Base-by-base conservation (phyloP, 2,113 vertebrate genomes). In the Alethe diademata region DNA sequence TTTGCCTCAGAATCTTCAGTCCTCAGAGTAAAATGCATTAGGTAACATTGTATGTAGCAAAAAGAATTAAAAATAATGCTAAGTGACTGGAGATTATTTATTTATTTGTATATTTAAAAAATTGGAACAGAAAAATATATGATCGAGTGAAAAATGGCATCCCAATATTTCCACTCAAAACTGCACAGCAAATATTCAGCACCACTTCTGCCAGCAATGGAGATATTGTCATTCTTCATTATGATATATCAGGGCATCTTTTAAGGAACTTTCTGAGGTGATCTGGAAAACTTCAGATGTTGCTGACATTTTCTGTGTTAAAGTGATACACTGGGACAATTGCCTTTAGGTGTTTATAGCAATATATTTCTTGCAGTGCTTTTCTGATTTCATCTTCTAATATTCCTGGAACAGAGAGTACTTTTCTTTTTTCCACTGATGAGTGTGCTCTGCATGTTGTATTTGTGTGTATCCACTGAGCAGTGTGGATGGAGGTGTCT, bases 301-400 rank as follows among this genome's bases (percentile, higher is more conserved):
- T 92, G 57, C 78, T 88, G 79, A 65, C 50, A 18, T 88, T 82
- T 91, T 88, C 79, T 57, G 22, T 79, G 75, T 88, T 82, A 36
- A 65, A 67, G 45, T 69, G 88, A 90, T 72, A 67, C 19, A 86
- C 57, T 57, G 75, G 40, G 83, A 86, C 74, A 82, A 67, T 65
- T 82, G 71, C 40, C 62, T 90, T 40, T 78, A 71, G 74, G 33
- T 88, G 25, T 88, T 51, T 60, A 56, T 24, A 72, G 48, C 82
- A 88, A 82, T 60, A 56, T 73, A 64, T 88, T 85, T 88, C 62
- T 88, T 87, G 48, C 47, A 88, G 57, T 62, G 33, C 35, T 75
- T 33, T 90, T 78, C 71, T 92, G 36, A 73, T 92, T 93, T 95
- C 40, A 43, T 86, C 71, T 90, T 72, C 48, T 79, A 75, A 65